These are phyloP conservation scores for Urocyon cinereoargenteus DNA, from an alignment of 2,797 vertebrate genomes.

Conservation along the genomic window DNA sequence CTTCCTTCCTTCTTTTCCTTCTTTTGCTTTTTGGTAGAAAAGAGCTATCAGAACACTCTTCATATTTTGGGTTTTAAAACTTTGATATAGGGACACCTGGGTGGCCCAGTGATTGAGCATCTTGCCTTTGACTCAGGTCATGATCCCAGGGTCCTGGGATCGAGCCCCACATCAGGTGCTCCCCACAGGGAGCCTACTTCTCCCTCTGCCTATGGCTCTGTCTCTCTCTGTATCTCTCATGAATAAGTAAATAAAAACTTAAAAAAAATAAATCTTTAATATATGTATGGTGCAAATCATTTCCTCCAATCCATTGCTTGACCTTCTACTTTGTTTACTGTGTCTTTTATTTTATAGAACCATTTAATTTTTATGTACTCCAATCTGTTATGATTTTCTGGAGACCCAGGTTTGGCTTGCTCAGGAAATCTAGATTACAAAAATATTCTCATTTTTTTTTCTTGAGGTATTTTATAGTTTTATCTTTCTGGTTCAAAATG, in stretches of 20 bases:
- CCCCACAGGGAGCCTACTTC: too few species aligned
- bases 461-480: neutral
- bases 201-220: too few species aligned
- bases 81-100: neutral
- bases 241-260: too few species aligned
- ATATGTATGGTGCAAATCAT: neutral
- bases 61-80: neutral
- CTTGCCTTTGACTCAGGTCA: too few species aligned
- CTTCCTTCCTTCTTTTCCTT: neutral
- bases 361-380: neutral
- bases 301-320: neutral
- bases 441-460: neutral
- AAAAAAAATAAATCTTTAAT: too few species aligned
- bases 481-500: conserved; percentile 31
- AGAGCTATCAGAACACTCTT: neutral
- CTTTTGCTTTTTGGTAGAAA: neutral
- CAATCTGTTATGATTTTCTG: neutral
- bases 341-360: neutral
- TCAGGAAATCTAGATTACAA: neutral
- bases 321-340: neutral
- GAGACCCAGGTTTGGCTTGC: neutral
- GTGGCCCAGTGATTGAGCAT: too few species aligned
- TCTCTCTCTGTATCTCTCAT: too few species aligned
- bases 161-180: too few species aligned
- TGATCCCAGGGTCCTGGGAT: too few species aligned